Conservation (phyloP, 1,140 invertebrate species). For the Anastatus disparis region DNA sequence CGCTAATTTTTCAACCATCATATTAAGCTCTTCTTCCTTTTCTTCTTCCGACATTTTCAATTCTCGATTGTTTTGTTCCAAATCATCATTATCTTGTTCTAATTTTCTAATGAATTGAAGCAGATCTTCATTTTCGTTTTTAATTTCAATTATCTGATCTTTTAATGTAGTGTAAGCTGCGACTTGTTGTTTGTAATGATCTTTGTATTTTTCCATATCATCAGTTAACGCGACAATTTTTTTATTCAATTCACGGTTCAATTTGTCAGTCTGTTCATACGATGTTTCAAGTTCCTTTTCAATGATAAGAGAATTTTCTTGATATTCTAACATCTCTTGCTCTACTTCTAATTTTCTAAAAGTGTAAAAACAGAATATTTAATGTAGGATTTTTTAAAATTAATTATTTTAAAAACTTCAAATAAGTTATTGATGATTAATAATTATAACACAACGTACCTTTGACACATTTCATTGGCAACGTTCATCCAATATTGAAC, state of each 20-base stretch:
- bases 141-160: constrained; percentile 80
- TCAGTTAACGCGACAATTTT: constrained; percentile 81
- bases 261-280: constrained; percentile 87
- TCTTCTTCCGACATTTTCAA: constrained; percentile 91
- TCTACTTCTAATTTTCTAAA: constrained; percentile 77
- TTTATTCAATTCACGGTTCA: constrained; percentile 83
- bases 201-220: constrained; percentile 84
- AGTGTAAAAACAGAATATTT: background rate
- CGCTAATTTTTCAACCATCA: constrained; percentile 95
- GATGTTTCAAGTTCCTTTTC: constrained; percentile 94
- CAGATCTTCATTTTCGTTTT: constrained; percentile 84
- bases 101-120: constrained; percentile 88
- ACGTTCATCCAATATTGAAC: constrained; percentile 75
- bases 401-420: background rate
- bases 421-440: background rate
- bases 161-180: constrained; percentile 76
- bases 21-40: constrained; percentile 91
- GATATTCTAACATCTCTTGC: constrained; percentile 88
- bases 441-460: constrained; percentile 43
- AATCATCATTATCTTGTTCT: constrained; percentile 97
- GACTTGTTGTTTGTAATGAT: constrained; percentile 77
- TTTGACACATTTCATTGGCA: constrained; percentile 64
- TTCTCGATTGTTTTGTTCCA: constrained; percentile 92
- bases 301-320: constrained; percentile 88
- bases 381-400: too few relatives aligned